phyloP scores from a whole-genome alignment of 2,797 vertebrate genomes.

The Alca torda region DNA sequence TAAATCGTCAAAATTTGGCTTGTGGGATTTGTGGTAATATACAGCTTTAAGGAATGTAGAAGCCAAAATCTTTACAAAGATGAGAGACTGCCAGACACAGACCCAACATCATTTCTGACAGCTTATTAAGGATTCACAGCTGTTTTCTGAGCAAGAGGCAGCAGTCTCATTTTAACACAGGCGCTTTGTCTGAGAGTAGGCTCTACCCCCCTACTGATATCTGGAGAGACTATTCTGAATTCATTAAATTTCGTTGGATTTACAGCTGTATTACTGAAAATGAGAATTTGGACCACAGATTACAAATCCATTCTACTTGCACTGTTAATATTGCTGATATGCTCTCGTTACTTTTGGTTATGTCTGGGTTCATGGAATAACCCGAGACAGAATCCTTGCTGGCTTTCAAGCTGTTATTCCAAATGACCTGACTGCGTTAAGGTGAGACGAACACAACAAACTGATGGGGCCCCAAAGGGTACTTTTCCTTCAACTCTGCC shows the following conservation, averaged over 20 bases:
- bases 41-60: not conserved
- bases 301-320: not conserved
- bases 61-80: not conserved
- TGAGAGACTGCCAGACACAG: not conserved
- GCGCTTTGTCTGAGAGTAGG: not conserved
- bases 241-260: not conserved
- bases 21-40: not conserved
- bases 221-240: not conserved
- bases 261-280: not conserved
- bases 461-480: not conserved
- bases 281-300: not conserved
- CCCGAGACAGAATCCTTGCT: not conserved
- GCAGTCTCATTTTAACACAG: not conserved
- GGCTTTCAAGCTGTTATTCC: not conserved
- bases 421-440: not conserved
- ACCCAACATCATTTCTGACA: not conserved
- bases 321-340: not conserved
- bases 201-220: not conserved
- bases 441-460: not conserved
- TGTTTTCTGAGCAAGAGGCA: not conserved
- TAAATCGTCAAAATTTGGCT: not conserved
- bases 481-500: not conserved
- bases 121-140: not conserved
- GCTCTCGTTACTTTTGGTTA: not conserved
- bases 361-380: not conserved